These are phyloP conservation scores for Myotis yumanensis DNA, from an alignment of 2,113 vertebrate species.

Conservation along the genomic window DNA sequence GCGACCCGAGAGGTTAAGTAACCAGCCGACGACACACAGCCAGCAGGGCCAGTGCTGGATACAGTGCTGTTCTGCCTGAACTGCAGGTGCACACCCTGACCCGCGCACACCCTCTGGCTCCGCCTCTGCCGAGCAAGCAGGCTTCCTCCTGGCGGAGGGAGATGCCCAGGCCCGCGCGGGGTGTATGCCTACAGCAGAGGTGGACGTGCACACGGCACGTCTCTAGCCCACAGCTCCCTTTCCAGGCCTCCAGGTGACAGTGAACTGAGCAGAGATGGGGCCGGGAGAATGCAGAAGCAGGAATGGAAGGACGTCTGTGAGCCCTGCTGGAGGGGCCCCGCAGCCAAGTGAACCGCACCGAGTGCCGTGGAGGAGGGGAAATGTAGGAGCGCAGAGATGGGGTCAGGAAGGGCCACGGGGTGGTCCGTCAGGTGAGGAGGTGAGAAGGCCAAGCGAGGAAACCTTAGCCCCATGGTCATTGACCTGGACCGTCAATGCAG, in stretches of 20 bases:
- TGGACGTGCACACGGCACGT: not conserved
- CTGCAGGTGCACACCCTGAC: not conserved
- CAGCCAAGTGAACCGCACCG: rapidly evolving
- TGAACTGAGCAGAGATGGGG: not conserved
- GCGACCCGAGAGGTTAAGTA: not conserved
- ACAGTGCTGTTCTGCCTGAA: not conserved
- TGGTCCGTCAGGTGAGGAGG: rapidly evolving
- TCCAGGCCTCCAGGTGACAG: not conserved
- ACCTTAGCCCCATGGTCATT: not conserved
- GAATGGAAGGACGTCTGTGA: not conserved
- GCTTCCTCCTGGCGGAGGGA: not conserved
- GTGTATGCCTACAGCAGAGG: not conserved
- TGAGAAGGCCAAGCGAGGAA: not conserved
- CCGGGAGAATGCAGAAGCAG: not conserved
- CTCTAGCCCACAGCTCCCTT: not conserved
- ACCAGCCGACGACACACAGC: not conserved
- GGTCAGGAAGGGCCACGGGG: not conserved
- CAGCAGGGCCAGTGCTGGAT: not conserved
- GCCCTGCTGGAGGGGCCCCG: not conserved
- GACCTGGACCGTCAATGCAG: not conserved
- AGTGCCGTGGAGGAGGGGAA: not conserved
- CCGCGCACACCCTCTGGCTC: too few species aligned
- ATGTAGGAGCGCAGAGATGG: not conserved
- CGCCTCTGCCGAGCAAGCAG: not conserved
- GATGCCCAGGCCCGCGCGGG: not conserved